phyloP scores from a whole-genome alignment of 2,113 vertebrate genomes.

The Zonotrichia leucophrys region DNA sequence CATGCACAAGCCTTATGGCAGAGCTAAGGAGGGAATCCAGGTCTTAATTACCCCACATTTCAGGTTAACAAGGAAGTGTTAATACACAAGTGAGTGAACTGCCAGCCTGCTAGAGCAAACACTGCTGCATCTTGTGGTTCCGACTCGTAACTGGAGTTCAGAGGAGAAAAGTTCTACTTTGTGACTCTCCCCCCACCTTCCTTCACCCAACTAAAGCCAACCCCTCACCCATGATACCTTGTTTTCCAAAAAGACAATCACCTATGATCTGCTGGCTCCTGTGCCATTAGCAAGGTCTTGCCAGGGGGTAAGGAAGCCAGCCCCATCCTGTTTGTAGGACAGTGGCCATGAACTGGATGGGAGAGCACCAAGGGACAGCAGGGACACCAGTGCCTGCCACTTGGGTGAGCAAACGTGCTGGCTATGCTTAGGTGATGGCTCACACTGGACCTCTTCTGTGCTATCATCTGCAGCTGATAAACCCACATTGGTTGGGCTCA shows the following conservation, averaged over 20 bases:
- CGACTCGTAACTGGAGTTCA: neutral
- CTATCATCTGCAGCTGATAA: neutral
- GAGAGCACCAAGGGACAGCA: neutral
- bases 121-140: neutral
- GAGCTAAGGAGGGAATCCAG: neutral
- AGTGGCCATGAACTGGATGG: neutral
- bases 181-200: rapidly evolving
- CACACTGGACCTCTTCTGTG: neutral
- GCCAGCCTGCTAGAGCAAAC: neutral
- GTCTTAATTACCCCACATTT: neutral
- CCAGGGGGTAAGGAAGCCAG: rapidly evolving
- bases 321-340: rapidly evolving
- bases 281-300: neutral
- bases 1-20: neutral
- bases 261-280: neutral
- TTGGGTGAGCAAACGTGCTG: neutral
- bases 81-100: neutral
- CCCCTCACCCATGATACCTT: rapidly evolving
- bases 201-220: neutral
- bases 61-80: neutral
- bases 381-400: rapidly evolving
- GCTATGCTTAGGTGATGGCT: neutral
- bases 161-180: neutral
- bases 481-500: rapidly evolving
- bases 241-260: neutral